Base-by-base conservation (phyloP, 1,140 invertebrate species). In the Zaprionus nigranus region DNA sequence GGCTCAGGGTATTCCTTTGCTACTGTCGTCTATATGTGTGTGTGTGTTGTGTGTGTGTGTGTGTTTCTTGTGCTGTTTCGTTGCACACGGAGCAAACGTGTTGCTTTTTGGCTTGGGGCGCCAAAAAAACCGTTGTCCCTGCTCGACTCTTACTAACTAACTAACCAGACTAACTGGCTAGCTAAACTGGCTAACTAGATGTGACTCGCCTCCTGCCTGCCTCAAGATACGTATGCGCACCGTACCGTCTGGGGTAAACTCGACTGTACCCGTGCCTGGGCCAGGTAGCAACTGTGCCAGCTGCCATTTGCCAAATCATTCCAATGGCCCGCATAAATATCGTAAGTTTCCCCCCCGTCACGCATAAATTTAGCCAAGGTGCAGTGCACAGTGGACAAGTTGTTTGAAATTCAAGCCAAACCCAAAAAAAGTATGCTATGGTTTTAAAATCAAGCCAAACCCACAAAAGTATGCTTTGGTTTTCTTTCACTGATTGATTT, bases 81-180 rank as follows among this genome's bases (percentile, higher is more conserved):
- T 90, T 90, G 83, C 84, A 88, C 84, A 62, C 74, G 81, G 77
- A 90, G 85, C 90, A 92, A 90, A 76, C 83, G 81, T 72, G 81
- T 88, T 92, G 75, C 73, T 91, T 92, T 91, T 92, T 92, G 86
- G 90, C 79, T 66, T 60, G 26, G 56, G 24, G 57, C 69, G 78
- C 90, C 90, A 92, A 92, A 91, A 91, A 85, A 91, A 92, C 75
- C 75, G 90, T 92, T 92, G 90, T 81, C 78, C 79, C 81, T 75
- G 75, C 73, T 82, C 71, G 79, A 80, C 71, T 86, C 86, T 82
- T 86, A 92, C 79, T 75, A 64, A 77, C 71, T 87, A 80, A 82
- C 72, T 92, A 71, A 75, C 40, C n/a, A 11, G 15, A 6, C 71
- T 57, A 38, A 36, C 51, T 28, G 26, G 26, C 5, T 58, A 58